Evolutionary conservation across 2,797 vertebrate genomes (phyloP), one percentile per base, ranked within the genome.

Genomic region (Diplodus puntazzo): DNA sequence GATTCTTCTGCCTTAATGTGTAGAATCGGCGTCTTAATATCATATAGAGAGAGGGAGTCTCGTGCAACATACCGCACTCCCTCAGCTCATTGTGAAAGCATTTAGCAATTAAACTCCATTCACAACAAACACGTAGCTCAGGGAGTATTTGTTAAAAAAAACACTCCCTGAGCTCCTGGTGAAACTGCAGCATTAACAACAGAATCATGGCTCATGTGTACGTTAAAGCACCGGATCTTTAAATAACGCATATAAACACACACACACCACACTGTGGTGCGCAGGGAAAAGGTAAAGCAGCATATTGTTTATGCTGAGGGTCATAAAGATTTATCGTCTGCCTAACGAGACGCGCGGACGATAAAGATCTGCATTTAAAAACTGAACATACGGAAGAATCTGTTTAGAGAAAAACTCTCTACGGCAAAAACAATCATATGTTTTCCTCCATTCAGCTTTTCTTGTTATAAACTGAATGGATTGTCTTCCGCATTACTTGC

Each of bases 101-200:
- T 72, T 80, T 63, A 43, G 30, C 34, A 70, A 77, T 72, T 81
- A 81, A 66, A 67, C 7, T 76, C 48, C 75, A 85, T 79, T 62
- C 60, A 54, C 39, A 63, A 18, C 59, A 75, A 77, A 80, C 57
- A 79, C 39, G 45, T 45, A 74, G 10, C 66, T 74, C 16, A 27
- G 60, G 57, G 71, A 83, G 25, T 66, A 23, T 71, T 73, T 63
- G 46, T 4, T 34, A 34, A 27, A 49, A 70, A 27, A 82, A 69
- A 27, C 43, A 30, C 25, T 50, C 75, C 60, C 48, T 0, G 20
- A 30, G 48, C 65, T 71, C 23, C 30, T 17, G 57, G 66, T 61
- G 20, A 86, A 72, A 69, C 10, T 45, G 0, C 21, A 69, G 73
- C 73, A 67, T 75, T 39, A 73, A 79, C 64, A 70, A 52, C n/a